phyloP scores from a whole-genome alignment of 2,797 vertebrate species.

The Lutjanus campechanus region DNA sequence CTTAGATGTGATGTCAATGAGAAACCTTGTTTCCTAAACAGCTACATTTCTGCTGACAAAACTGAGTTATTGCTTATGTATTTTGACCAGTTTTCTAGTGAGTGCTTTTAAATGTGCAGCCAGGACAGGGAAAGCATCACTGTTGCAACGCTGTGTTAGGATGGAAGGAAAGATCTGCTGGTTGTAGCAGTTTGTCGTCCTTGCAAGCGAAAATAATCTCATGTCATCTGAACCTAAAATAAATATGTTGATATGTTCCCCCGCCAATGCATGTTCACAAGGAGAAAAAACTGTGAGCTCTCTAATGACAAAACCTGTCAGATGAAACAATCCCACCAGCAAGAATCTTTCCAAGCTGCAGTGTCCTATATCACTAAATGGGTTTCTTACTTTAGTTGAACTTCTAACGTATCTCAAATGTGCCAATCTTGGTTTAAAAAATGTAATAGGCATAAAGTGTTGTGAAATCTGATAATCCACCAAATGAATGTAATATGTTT shows the following conservation, averaged over 20 bases:
- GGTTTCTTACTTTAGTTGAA: conserved; percentile 29
- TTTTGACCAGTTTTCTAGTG: not conserved
- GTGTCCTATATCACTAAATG: conserved; percentile 44
- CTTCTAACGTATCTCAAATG: not conserved
- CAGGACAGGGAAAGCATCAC: not conserved
- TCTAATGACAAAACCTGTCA: conserved; percentile 46
- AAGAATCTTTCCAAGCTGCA: conserved; percentile 2
- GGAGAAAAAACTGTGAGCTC: conserved; percentile 1
- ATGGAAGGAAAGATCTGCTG: conserved; percentile 20
- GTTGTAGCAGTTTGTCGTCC: conserved; percentile 3
- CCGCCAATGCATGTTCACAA: conserved; percentile 16
- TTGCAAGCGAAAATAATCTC: conserved; percentile 19
- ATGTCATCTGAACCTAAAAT: conserved; percentile 44
- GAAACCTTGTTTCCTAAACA: conserved; percentile 13
- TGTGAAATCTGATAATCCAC: not conserved
- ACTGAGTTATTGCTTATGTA: not conserved
- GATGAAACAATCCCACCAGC: conserved; percentile 5
- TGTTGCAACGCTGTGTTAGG: not conserved
- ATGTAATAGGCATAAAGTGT: not conserved
- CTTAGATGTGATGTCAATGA: conserved; percentile 9
- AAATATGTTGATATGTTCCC: conserved; percentile 21
- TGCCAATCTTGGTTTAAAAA: not conserved
- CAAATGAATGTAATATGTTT: not conserved
- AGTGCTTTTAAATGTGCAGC: conserved; percentile 19
- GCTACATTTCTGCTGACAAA: conserved; percentile 1